Evolutionary conservation across 2,797 vertebrate species (phyloP), one percentile per base, ranked within the genome.

Genomic region (Lemur catta): DNA sequence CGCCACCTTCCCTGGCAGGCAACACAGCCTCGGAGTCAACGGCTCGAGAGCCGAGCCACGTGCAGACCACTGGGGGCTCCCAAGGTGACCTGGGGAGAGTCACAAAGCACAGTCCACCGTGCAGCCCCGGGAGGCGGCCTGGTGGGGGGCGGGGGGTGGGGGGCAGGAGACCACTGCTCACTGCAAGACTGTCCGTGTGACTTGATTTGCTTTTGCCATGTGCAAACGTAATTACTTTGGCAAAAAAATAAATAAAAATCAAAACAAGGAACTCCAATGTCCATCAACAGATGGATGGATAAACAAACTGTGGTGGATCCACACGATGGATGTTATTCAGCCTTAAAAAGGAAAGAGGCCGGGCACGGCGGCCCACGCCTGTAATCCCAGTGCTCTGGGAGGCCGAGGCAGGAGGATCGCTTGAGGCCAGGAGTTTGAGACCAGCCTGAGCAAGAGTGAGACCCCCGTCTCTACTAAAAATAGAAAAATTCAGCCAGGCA

Each of bases 71-170:
- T 5, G 8, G 2, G 43, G 2, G 11, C n/a, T 38, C 24, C 65
- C 9, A 11, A 30, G 43, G 22, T 6, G 75, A 33, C n/a, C 26
- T 0, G 13, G 17, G 10, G 43, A 41, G 5, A 63, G 18, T 4
- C 0, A 2, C 24, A 57, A 4, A 28, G 33, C 12, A 1, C 24
- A 4, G 41, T 1, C 12, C 0, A 4, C 13, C 3, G 41, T 0
- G 13, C 10, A 10, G 63, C 50, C 63, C 38, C 3, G 14, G 17
- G 38, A 17, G 5, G 15, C 0, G 20, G 22, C 46, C 74, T 50
- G 46, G 74, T 1, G 1, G 10, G 46, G 74, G 72, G 74, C 1
- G 1, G 10, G 46, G 74, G 72, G 7, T 6, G 1, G 9, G 6
- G 33, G 69, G 52, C 5, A 43, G 33, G 41, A 26, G 18, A 35